phyloP scores from a whole-genome alignment of 2,113 vertebrate species.

The Microtus pennsylvanicus region DNA sequence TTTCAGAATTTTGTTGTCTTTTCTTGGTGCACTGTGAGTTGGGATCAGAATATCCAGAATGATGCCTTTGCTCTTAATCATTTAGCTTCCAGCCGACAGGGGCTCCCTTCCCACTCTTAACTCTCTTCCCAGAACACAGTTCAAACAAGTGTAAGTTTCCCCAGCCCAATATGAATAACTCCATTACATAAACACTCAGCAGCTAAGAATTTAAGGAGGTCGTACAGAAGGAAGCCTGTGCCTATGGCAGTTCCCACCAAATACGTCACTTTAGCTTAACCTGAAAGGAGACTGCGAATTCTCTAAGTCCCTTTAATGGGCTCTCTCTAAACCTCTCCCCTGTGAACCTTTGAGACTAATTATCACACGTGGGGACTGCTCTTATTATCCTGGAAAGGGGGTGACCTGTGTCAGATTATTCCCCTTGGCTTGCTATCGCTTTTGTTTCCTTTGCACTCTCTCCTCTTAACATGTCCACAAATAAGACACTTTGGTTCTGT shows the following conservation, averaged over 20 bases:
- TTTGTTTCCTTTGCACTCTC: background rate
- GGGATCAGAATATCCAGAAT: constrained; percentile 12
- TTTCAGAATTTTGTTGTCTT: background rate
- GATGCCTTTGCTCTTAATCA: constrained; percentile 35
- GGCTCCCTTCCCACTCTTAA: constrained; percentile 68
- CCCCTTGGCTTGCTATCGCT: background rate
- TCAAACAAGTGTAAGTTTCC: constrained; percentile 74
- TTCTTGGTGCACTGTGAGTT: background rate
- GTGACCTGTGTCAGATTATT: background rate
- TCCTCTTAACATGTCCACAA: background rate
- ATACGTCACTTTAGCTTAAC: constrained; percentile 14
- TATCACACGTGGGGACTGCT: background rate
- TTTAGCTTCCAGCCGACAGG: constrained; percentile 42
- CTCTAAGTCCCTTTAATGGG: background rate
- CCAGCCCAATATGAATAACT: constrained; percentile 52
- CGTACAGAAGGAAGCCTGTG: constrained; percentile 25
- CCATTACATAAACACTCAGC: constrained; percentile 70
- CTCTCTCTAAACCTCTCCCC: background rate
- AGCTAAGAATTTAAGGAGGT: constrained; percentile 52
- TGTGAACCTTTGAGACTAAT: constrained; percentile 26
- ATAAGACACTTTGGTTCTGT: constrained; percentile 3
- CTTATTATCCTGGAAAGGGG: background rate
- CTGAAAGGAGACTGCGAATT: constrained; percentile 43
- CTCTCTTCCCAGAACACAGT: constrained; percentile 68
- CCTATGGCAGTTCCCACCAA: background rate